These are phyloP conservation scores for Pherbina coryleti DNA, from an alignment of 2,888 invertebrate genomes.

Conservation along the genomic window DNA sequence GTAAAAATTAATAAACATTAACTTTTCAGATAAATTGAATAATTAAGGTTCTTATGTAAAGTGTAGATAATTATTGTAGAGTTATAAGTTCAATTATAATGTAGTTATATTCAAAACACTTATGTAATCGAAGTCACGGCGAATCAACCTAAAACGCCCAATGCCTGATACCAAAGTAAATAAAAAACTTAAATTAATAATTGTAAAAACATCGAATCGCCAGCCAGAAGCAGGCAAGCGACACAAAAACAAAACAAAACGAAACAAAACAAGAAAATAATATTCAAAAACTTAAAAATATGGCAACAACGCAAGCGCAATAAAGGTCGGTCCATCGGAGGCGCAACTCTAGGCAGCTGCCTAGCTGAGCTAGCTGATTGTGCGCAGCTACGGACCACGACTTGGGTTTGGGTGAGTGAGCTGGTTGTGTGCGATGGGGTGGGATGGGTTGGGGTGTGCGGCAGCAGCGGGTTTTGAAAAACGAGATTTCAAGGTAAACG, in stretches of 20 bases:
- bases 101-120: too few relatives aligned
- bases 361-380: background rate
- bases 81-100: too few relatives aligned
- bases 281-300: slow-evolving; percentile 32
- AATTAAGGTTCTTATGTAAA: too few relatives aligned
- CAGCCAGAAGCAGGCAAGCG: too few relatives aligned
- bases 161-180: too few relatives aligned
- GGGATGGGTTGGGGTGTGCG: background rate
- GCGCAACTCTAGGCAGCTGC: background rate
- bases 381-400: background rate
- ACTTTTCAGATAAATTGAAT: too few relatives aligned
- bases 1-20: too few relatives aligned
- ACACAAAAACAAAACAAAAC: slow-evolving; percentile 26
- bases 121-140: too few relatives aligned
- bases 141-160: too few relatives aligned
- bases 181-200: too few relatives aligned
- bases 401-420: background rate
- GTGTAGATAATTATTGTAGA: too few relatives aligned
- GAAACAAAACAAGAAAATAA: slow-evolving; percentile 23
- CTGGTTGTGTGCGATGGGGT: background rate
- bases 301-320: background rate
- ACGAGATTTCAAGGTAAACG: slow-evolving; percentile 55
- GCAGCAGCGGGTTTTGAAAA: slow-evolving; percentile 44
- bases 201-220: too few relatives aligned
- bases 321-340: slow-evolving; percentile 10